These are phyloP conservation scores for Neelides folsomi DNA, from an alignment of 2,888 invertebrate species.

Conservation along the genomic window DNA sequence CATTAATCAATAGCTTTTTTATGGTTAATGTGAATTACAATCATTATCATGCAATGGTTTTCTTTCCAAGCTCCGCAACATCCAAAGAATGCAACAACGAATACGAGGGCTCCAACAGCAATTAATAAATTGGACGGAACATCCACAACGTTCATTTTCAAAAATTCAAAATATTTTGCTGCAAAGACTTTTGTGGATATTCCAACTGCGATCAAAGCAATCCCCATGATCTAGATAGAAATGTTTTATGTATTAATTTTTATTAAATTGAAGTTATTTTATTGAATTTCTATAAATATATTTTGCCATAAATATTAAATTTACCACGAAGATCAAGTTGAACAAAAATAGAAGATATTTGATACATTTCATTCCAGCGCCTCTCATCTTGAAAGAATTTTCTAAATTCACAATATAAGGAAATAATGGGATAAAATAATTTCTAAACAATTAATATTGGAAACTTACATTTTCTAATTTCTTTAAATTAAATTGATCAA, in stretches of 20 bases:
- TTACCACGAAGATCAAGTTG: slow-evolving; percentile 62
- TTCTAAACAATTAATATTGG: too few species aligned
- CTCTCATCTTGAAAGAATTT: slow-evolving; percentile 28
- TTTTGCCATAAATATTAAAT: slow-evolving; percentile 34
- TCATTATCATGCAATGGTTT: slow-evolving; percentile 88
- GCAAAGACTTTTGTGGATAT: slow-evolving; percentile 46
- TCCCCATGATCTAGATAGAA: slow-evolving; percentile 50
- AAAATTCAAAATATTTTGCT: slow-evolving; percentile 46
- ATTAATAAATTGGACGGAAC: slow-evolving; percentile 64
- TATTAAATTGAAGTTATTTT: too few species aligned
- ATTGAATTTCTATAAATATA: too few species aligned
- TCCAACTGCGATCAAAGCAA: slow-evolving; percentile 53
- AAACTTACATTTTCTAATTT: too few species aligned
- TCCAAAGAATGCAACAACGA: slow-evolving; percentile 56
- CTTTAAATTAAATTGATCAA: too few species aligned
- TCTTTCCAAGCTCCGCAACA: slow-evolving; percentile 94
- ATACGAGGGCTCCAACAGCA: slow-evolving; percentile 56
- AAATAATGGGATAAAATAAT: too few species aligned
- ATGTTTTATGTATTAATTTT: too few species aligned
- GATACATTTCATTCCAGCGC: slow-evolving; percentile 47
- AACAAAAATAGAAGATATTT: slow-evolving; percentile 59
- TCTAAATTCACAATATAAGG: too few species aligned
- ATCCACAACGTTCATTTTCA: slow-evolving; percentile 47
- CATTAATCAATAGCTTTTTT: too few species aligned
- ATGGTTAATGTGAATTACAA: too few species aligned